These are phyloP conservation scores for Anabas testudineus DNA, from an alignment of 2,797 vertebrate species.

Conservation along the genomic window DNA sequence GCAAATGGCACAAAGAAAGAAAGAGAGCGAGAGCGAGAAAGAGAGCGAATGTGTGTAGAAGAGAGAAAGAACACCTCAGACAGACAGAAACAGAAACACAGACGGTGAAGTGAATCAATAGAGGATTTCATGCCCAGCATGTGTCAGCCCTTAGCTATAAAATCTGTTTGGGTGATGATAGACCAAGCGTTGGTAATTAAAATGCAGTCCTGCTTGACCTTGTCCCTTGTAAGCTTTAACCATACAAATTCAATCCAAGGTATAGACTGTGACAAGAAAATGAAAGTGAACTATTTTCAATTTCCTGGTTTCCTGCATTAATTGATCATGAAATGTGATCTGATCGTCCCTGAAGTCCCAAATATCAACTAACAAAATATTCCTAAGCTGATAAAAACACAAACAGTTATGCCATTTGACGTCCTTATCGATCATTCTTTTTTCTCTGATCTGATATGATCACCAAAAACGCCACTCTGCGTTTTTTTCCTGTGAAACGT, in stretches of 20 bases:
- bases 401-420: too few species aligned
- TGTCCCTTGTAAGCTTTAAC: slow-evolving; percentile 24
- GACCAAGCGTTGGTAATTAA: slow-evolving; percentile 57
- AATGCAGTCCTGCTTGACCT: slow-evolving; percentile 49
- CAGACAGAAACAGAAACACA: slow-evolving; percentile 43
- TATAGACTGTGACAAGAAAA: too few species aligned
- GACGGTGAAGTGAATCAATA: slow-evolving; percentile 49
- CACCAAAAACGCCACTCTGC: too few species aligned
- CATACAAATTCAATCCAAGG: neutral
- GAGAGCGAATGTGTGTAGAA: neutral
- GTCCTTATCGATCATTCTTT: too few species aligned
- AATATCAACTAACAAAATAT: too few species aligned
- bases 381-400: too few species aligned
- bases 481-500: too few species aligned
- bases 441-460: too few species aligned
- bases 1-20: slow-evolving; percentile 19
- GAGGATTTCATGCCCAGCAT: slow-evolving; percentile 34
- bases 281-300: too few species aligned
- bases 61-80: slow-evolving; percentile 14
- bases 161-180: slow-evolving; percentile 36
- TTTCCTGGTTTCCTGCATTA: too few species aligned
- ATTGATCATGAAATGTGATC: too few species aligned
- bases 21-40: neutral
- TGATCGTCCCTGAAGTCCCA: too few species aligned
- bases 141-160: slow-evolving; percentile 40